Conservation (phyloP, 2,888 invertebrate species). For the Pecten maximus region DNA sequence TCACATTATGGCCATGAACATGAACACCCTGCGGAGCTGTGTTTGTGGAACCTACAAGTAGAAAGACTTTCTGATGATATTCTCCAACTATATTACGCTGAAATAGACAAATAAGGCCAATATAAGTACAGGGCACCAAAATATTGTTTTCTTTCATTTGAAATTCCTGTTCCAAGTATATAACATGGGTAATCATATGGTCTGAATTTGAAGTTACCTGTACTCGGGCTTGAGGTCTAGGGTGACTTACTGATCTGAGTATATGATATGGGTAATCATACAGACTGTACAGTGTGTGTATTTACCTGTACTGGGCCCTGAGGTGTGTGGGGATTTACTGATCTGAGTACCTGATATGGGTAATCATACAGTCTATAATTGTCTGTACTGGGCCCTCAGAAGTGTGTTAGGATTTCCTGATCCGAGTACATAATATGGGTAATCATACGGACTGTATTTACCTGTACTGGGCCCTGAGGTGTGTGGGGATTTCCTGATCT, state of each 20-base stretch:
- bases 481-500: constrained; percentile 78
- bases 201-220: background rate
- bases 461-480: constrained; percentile 43
- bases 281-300: constrained; percentile 52
- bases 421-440: constrained; percentile 81
- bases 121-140: too few species aligned
- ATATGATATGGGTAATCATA: too few species aligned
- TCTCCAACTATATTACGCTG: too few species aligned
- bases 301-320: constrained; percentile 40
- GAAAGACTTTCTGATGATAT: background rate
- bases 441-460: background rate
- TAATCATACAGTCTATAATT: background rate
- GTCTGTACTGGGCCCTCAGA: constrained; percentile 39
- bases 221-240: constrained; percentile 41
- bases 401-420: constrained; percentile 43
- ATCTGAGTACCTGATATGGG: too few species aligned
- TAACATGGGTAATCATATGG: too few species aligned
- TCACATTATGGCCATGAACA: constrained; percentile 1
- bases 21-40: background rate
- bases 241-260: constrained; percentile 67
- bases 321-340: constrained; percentile 72
- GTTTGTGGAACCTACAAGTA: constrained; percentile 2
- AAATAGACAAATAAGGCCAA: too few species aligned
- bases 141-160: too few species aligned
- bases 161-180: too few species aligned